Percentiles rank a stretch among this genome's conserved stretches.
These are phyloP conservation scores for Phthorimaea operculella DNA, from an alignment of 1,140 invertebrate genomes.

Conservation along the genomic window DNA sequence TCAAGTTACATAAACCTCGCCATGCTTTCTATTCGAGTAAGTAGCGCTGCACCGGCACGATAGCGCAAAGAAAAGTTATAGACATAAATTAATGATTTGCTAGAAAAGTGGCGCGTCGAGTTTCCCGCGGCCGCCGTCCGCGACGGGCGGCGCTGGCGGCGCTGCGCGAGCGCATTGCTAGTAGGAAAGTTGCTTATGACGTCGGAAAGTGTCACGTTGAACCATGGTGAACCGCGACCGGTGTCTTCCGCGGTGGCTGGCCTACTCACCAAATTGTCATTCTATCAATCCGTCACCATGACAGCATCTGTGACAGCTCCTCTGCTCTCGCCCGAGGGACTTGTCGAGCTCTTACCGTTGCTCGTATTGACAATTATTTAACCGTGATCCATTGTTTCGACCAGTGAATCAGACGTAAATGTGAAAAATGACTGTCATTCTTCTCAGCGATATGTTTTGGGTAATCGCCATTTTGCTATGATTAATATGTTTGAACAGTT, in stretches of 20 bases:
- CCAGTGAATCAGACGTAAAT: conserved; percentile 12
- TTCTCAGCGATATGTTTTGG: not conserved
- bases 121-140: conserved; percentile 30
- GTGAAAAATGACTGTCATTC: conserved; percentile 1
- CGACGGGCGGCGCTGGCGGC: conserved; percentile 41
- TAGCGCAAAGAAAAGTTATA: conserved; percentile 30
- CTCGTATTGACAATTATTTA: conserved; percentile 26
- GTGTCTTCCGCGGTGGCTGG: conserved; percentile 55
- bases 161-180: conserved; percentile 52
- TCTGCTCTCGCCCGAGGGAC: conserved; percentile 3
- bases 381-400: conserved; percentile 21
- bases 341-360: conserved; percentile 31
- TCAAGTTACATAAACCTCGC: not conserved
- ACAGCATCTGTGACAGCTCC: conserved; percentile 44
- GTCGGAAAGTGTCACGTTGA: conserved; percentile 65
- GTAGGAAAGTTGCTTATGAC: conserved; percentile 66
- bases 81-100: conserved; percentile 35
- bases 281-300: conserved; percentile 61
- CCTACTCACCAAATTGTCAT: conserved; percentile 64
- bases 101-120: conserved; percentile 49
- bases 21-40: conserved; percentile 1
- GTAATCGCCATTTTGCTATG: not conserved
- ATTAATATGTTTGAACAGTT: conserved; percentile 1
- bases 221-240: conserved; percentile 59
- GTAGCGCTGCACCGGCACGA: conserved; percentile 8